Evolutionary conservation across 1,140 invertebrate genomes (phyloP).

Genomic region (Drosophila ambigua): DNA sequence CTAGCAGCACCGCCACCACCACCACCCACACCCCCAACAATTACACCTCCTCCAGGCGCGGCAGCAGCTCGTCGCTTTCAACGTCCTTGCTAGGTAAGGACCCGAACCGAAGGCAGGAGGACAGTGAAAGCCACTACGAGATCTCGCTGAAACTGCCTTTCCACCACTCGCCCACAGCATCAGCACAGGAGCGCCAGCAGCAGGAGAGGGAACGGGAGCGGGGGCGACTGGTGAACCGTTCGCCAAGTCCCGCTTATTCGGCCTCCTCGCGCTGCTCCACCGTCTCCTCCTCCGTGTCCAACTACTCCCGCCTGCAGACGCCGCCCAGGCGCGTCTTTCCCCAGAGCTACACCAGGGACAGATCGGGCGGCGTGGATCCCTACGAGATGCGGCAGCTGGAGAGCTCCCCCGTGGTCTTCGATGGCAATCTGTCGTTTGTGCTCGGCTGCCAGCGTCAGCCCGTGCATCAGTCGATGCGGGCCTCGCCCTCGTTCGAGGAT

Average conservation of each 20-base stretch:
- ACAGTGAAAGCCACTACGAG: slow-evolving; percentile 67
- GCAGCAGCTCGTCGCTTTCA: slow-evolving; percentile 57
- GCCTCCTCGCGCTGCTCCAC: slow-evolving; percentile 66
- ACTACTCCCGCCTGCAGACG: slow-evolving; percentile 60
- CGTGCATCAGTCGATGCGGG: slow-evolving; percentile 87
- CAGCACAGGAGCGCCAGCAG: not conserved
- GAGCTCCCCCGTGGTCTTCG: slow-evolving; percentile 90
- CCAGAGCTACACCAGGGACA: slow-evolving; percentile 85
- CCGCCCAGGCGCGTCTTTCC: slow-evolving; percentile 88
- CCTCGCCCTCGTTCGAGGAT: slow-evolving; percentile 89
- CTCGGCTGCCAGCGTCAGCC: slow-evolving; percentile 89
- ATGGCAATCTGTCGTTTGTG: slow-evolving; percentile 91
- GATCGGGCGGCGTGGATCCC: slow-evolving; percentile 83
- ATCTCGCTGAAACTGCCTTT: slow-evolving; percentile 76
- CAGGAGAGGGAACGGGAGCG: slow-evolving; percentile 49
- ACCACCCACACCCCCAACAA: slow-evolving; percentile 25
- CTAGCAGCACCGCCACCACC: slow-evolving; percentile 21
- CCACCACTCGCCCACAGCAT: slow-evolving; percentile 51
- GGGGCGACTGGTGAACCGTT: slow-evolving; percentile 63
- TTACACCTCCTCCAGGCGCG: slow-evolving; percentile 30
- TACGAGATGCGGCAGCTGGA: slow-evolving; percentile 87
- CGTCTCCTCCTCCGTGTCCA: slow-evolving; percentile 50
- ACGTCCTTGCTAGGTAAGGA: slow-evolving; percentile 57
- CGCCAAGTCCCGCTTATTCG: slow-evolving; percentile 75
- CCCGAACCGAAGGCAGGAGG: slow-evolving; percentile 12